These are phyloP conservation scores for Hypotaenidia philippensis DNA, from an alignment of 2,797 vertebrate genomes.

Conservation along the genomic window DNA sequence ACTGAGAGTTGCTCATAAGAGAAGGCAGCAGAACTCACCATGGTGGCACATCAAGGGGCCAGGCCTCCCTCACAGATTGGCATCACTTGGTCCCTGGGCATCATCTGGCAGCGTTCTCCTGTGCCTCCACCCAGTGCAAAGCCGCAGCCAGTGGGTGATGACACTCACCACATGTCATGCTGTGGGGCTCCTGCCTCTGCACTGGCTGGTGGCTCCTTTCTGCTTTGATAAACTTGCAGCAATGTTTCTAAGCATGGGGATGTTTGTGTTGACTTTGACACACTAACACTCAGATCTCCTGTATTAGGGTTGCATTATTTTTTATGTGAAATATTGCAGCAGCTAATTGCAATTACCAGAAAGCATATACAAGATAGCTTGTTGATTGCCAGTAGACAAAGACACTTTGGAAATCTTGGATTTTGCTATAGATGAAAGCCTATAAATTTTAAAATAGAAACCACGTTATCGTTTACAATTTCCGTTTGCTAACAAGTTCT, in stretches of 20 bases:
- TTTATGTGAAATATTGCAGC: conserved; percentile 36
- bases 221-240: background rate
- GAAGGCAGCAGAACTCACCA: background rate
- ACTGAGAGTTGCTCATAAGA: background rate
- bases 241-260: background rate
- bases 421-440: conserved; percentile 57
- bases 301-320: background rate
- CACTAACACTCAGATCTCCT: background rate
- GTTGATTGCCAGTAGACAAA: conserved; percentile 54
- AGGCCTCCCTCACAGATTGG: background rate
- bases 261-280: background rate
- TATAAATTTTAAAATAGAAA: conserved; percentile 63
- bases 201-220: background rate
- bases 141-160: rapidly evolving
- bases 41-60: rapidly evolving
- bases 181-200: rapidly evolving
- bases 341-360: conserved; percentile 62
- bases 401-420: conserved; percentile 31
- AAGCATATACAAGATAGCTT: conserved; percentile 27
- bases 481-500: conserved; percentile 64
- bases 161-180: rapidly evolving
- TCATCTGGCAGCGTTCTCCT: rapidly evolving
- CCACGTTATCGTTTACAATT: conserved; percentile 60
- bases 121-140: rapidly evolving
- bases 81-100: background rate